These are phyloP conservation scores for Ondatra zibethicus DNA, from an alignment of 2,113 vertebrate genomes.

Conservation along the genomic window DNA sequence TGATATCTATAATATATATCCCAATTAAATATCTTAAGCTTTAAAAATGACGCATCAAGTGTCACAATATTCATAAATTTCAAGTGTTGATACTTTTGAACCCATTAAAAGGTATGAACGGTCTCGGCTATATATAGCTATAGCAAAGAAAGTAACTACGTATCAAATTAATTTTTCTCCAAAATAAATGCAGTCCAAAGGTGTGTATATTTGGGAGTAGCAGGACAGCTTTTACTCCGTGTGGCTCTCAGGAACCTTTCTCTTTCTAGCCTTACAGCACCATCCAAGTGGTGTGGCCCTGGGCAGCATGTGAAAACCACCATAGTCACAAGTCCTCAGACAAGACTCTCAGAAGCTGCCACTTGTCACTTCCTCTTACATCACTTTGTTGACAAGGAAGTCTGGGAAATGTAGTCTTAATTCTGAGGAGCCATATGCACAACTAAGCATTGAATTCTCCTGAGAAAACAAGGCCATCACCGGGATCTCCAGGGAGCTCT, in stretches of 20 bases:
- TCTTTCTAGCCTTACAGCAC: not conserved
- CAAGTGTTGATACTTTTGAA: slow-evolving; percentile 11
- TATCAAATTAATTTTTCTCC: slow-evolving; percentile 5
- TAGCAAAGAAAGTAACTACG: not conserved
- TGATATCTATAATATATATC: not conserved
- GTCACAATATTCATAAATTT: slow-evolving; percentile 42
- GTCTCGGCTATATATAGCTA: not conserved
- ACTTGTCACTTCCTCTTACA: slow-evolving; percentile 36
- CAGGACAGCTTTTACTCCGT: not conserved
- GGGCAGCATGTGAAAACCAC: not conserved
- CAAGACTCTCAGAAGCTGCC: slow-evolving; percentile 20
- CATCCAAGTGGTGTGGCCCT: not conserved
- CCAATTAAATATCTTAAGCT: not conserved
- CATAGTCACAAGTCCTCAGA: not conserved
- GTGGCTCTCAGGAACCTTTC: not conserved
- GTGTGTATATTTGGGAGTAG: not conserved
- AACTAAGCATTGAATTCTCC: not conserved
- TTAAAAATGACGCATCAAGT: not conserved
- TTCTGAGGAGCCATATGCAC: not conserved
- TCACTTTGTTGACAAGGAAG: slow-evolving; percentile 23
- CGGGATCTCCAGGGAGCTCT: not conserved
- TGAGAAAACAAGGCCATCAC: not conserved
- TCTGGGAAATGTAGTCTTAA: slow-evolving; percentile 59
- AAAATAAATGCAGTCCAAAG: slow-evolving; percentile 1
- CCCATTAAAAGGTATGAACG: not conserved